Evolutionary conservation across 2,888 invertebrate species (phyloP).

Genomic region (Drosophila sordidula): DNA sequence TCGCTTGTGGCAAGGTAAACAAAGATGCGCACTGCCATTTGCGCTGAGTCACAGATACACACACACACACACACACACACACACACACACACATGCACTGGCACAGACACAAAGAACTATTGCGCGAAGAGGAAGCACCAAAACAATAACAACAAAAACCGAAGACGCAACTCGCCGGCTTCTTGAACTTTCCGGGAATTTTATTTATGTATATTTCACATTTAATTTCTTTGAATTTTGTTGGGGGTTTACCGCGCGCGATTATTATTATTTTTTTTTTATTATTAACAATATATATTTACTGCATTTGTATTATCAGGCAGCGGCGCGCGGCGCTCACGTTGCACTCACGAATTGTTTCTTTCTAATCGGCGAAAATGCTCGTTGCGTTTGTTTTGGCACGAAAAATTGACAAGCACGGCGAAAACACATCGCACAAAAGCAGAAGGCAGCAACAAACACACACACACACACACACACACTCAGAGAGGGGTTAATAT

Average conservation of each 20-base stretch:
- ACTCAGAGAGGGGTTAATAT: slow-evolving; percentile 71
- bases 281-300: slow-evolving; percentile 12
- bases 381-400: slow-evolving; percentile 83
- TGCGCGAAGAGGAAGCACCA: slow-evolving; percentile 36
- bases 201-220: slow-evolving; percentile 1
- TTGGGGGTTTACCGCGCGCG: slow-evolving; percentile 8
- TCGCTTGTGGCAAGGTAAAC: slow-evolving; percentile 45
- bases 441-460: slow-evolving; percentile 46
- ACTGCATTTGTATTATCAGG: slow-evolving; percentile 42
- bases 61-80: slow-evolving; percentile 23
- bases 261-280: not conserved
- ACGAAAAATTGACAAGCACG: slow-evolving; percentile 77
- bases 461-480: slow-evolving; percentile 31
- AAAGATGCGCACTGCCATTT: slow-evolving; percentile 74
- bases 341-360: slow-evolving; percentile 80
- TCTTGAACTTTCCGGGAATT: slow-evolving; percentile 36
- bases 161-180: slow-evolving; percentile 18
- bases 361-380: slow-evolving; percentile 84
- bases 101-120: slow-evolving; percentile 63
- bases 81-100: slow-evolving; percentile 13
- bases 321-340: slow-evolving; percentile 66
- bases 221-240: slow-evolving; percentile 9
- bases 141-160: slow-evolving; percentile 67
- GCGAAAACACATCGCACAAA: slow-evolving; percentile 69
- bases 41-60: slow-evolving; percentile 62